These are phyloP conservation scores for Dendroctonus valens DNA, from an alignment of 1,140 invertebrate species.

Conservation along the genomic window DNA sequence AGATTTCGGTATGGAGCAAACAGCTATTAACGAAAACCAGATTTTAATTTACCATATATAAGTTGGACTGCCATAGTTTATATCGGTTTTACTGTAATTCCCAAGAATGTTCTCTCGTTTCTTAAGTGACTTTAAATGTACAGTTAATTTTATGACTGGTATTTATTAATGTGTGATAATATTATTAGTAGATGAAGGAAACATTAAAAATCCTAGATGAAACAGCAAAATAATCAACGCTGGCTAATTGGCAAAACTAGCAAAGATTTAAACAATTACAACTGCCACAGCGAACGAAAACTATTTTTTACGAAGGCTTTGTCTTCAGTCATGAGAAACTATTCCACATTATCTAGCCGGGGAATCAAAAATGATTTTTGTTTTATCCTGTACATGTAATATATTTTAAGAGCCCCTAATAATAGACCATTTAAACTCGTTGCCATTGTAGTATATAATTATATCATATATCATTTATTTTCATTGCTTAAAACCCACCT, in stretches of 20 bases:
- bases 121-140: constrained; percentile 19
- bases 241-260: no score
- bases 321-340: constrained; percentile 5
- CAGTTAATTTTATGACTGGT: constrained; percentile 17
- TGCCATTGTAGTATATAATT: constrained; percentile 25
- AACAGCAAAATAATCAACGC: no score
- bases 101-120: constrained; percentile 13
- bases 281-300: neutral
- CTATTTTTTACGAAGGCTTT: neutral
- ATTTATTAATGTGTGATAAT: no score
- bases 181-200: no score
- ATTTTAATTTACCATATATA: constrained; percentile 24
- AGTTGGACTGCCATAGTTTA: constrained; percentile 15
- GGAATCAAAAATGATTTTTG: constrained; percentile 8
- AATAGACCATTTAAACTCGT: constrained; percentile 25
- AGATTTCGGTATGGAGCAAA: constrained; percentile 27
- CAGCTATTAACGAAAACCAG: constrained; percentile 32
- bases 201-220: no score
- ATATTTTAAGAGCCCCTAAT: constrained; percentile 25
- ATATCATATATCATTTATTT: constrained; percentile 30
- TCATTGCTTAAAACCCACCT: constrained; percentile 28
- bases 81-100: constrained; percentile 21
- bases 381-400: constrained; percentile 15
- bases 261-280: no score
- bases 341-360: constrained; percentile 4